These are phyloP conservation scores for Theretra japonica DNA, from an alignment of 2,888 invertebrate species.

Conservation along the genomic window DNA sequence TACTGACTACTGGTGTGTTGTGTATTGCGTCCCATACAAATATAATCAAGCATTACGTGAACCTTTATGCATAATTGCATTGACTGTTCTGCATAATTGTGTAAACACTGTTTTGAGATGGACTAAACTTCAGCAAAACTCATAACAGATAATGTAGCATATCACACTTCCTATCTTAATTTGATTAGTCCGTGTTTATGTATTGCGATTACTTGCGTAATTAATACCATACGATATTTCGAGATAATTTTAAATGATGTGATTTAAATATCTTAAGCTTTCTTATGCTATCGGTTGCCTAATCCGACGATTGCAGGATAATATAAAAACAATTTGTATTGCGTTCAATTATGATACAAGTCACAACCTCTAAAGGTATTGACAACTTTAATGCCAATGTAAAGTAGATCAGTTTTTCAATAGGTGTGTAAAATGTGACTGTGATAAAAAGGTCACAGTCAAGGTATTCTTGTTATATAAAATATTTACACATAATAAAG, in stretches of 20 bases:
- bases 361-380: not conserved
- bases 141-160: not conserved
- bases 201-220: not conserved
- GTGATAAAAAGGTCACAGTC: constrained; percentile 4
- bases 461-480: not conserved
- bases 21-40: constrained; percentile 44
- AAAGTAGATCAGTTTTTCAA: not conserved
- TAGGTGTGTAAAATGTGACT: not conserved
- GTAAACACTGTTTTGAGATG: constrained; percentile 7
- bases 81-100: constrained; percentile 36
- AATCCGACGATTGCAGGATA: not conserved
- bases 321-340: too few relatives aligned
- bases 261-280: not conserved
- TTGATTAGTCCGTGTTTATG: not conserved
- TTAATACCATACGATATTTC: not conserved
- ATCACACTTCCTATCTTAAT: not conserved
- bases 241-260: not conserved
- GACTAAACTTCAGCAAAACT: not conserved
- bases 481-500: not conserved
- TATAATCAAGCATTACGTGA: constrained; percentile 52
- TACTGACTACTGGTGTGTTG: constrained; percentile 33
- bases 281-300: not conserved
- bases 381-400: not conserved
- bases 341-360: too few relatives aligned
- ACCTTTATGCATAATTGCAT: constrained; percentile 52